Conservation (phyloP, 2,113 vertebrate genomes). For the Garra rufa region DNA sequence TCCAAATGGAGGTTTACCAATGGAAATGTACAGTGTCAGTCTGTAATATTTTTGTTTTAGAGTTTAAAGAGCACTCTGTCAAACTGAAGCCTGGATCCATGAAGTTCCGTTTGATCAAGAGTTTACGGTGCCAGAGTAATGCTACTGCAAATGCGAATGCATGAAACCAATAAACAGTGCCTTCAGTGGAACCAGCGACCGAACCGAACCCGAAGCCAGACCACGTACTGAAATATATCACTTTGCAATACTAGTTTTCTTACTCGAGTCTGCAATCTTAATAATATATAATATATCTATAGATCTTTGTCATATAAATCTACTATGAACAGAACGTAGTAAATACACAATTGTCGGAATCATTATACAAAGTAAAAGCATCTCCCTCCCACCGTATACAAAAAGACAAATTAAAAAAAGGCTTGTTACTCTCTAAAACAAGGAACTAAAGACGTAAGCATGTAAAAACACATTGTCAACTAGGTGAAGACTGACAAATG, state of each 20-base stretch:
- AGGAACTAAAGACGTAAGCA: slow-evolving; percentile 61
- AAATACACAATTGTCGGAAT: slow-evolving; percentile 79
- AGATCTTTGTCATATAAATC: slow-evolving; percentile 82
- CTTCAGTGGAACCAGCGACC: slow-evolving; percentile 63
- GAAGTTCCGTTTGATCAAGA: slow-evolving; percentile 29
- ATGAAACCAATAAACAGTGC: slow-evolving; percentile 61
- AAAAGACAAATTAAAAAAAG: slow-evolving; percentile 61
- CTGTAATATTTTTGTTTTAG: neutral
- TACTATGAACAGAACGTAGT: slow-evolving; percentile 84
- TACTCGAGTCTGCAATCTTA: slow-evolving; percentile 75
- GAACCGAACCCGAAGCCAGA: slow-evolving; percentile 56
- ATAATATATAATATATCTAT: slow-evolving; percentile 76
- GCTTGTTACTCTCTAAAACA: slow-evolving; percentile 57
- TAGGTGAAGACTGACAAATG: slow-evolving; percentile 67
- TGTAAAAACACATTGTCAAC: slow-evolving; percentile 63
- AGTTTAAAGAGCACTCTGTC: neutral
- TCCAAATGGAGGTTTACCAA: neutral
- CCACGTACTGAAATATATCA: slow-evolving; percentile 63
- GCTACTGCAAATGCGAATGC: slow-evolving; percentile 60
- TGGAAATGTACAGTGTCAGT: slow-evolving; percentile 15
- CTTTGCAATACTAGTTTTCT: slow-evolving; percentile 68
- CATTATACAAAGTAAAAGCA: slow-evolving; percentile 82
- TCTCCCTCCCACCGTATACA: slow-evolving; percentile 60
- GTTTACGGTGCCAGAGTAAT: slow-evolving; percentile 56
- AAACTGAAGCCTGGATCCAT: neutral